These are phyloP conservation scores for Probosciger aterrimus DNA, from an alignment of 2,113 vertebrate genomes.

Conservation along the genomic window DNA sequence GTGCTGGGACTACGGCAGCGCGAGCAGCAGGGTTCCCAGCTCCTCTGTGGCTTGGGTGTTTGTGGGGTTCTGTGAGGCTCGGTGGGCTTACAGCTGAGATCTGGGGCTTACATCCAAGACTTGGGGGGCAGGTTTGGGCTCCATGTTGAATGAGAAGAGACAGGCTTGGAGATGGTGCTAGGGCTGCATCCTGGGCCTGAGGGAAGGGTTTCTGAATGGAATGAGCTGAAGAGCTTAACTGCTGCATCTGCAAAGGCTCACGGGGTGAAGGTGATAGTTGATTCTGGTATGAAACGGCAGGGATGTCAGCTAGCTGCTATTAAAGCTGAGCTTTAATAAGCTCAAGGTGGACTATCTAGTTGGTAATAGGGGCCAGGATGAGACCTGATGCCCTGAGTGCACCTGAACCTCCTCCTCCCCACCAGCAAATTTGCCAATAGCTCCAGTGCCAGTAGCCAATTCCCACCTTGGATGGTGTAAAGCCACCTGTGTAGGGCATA, in stretches of 20 bases:
- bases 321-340: not conserved
- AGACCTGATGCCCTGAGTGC: not conserved
- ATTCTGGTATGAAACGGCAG: not conserved
- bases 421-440: not conserved
- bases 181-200: no score
- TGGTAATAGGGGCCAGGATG: not conserved
- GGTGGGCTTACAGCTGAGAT: not conserved
- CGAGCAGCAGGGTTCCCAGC: fast-evolving
- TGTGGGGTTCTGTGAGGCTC: not conserved
- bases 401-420: not conserved
- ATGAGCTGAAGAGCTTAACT: not conserved
- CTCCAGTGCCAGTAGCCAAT: not conserved
- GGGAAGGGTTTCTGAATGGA: not conserved
- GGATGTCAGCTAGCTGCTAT: not conserved
- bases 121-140: not conserved
- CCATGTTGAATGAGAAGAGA: not conserved
- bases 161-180: not conserved
- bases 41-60: not conserved
- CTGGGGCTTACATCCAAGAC: not conserved
- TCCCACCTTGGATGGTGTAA: not conserved
- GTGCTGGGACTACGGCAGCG: fast-evolving
- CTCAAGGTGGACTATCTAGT: not conserved
- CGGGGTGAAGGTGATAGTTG: not conserved
- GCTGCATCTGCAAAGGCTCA: not conserved
- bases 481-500: fast-evolving